These are phyloP conservation scores for Lasioglossum morio DNA, from an alignment of 2,888 invertebrate genomes.

Conservation along the genomic window DNA sequence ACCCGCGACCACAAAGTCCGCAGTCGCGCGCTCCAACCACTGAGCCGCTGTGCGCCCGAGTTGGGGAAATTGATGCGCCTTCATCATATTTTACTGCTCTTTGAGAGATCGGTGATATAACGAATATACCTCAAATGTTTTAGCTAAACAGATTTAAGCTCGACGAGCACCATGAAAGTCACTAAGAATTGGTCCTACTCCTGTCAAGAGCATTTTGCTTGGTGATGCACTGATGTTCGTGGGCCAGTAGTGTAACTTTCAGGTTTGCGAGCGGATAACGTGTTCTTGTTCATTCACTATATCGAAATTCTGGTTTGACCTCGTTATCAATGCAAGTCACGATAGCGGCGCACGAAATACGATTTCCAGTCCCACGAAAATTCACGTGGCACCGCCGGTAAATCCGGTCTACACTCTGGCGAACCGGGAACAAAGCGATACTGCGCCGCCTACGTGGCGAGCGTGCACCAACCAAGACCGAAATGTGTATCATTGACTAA, in stretches of 20 bases:
- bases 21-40: no score
- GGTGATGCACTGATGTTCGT: not conserved
- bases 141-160: not conserved
- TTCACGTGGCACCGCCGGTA: conserved; percentile 38
- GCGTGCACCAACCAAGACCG: conserved; percentile 43
- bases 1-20: no score
- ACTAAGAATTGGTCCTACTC: not conserved
- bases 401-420: conserved; percentile 44
- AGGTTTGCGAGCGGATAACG: not conserved
- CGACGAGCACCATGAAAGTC: not conserved
- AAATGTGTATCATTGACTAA: conserved; percentile 74
- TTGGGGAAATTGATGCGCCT: no score
- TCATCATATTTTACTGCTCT: no score
- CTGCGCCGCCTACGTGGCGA: conserved; percentile 59
- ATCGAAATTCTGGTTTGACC: conserved; percentile 7
- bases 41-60: no score
- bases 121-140: no score
- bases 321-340: not conserved
- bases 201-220: not conserved
- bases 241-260: not conserved
- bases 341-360: conserved; percentile 22
- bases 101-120: no score
- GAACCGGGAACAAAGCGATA: conserved; percentile 57
- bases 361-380: conserved; percentile 33
- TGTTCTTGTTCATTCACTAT: not conserved